Conservation (phyloP, 2,797 vertebrate species). For the Furcifer pardalis region DNA sequence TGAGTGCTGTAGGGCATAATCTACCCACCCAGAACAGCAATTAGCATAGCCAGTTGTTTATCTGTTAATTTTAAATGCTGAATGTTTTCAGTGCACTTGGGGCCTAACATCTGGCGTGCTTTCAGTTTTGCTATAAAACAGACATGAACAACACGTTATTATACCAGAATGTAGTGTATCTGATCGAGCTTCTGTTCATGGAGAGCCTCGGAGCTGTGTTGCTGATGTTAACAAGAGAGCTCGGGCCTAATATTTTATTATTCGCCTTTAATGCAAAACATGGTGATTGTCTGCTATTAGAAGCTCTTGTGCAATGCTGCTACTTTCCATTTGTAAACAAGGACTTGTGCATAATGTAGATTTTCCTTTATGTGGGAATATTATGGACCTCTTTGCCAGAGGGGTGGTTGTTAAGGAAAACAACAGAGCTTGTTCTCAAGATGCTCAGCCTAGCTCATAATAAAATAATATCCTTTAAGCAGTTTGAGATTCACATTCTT, state of each 20-base stretch:
- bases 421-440: neutral
- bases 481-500: neutral
- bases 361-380: neutral
- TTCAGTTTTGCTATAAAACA: constrained; percentile 1
- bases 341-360: neutral
- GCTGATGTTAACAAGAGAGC: neutral
- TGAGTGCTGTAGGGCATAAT: neutral
- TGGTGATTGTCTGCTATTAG: neutral
- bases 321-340: neutral
- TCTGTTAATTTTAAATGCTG: constrained; percentile 8
- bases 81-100: constrained; percentile 5
- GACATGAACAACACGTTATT: neutral
- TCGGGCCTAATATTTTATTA: neutral
- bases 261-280: neutral
- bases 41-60: constrained; percentile 2
- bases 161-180: neutral
- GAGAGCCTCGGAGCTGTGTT: neutral
- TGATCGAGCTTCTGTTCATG: neutral
- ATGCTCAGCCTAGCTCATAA: neutral
- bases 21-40: neutral
- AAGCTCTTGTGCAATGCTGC: neutral
- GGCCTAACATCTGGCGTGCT: constrained; percentile 13
- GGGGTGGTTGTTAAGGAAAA: neutral
- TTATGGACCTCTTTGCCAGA: neutral
- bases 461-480: neutral